These are phyloP conservation scores for Willowsia nigromaculata DNA, from an alignment of 2,888 invertebrate genomes.

Conservation along the genomic window DNA sequence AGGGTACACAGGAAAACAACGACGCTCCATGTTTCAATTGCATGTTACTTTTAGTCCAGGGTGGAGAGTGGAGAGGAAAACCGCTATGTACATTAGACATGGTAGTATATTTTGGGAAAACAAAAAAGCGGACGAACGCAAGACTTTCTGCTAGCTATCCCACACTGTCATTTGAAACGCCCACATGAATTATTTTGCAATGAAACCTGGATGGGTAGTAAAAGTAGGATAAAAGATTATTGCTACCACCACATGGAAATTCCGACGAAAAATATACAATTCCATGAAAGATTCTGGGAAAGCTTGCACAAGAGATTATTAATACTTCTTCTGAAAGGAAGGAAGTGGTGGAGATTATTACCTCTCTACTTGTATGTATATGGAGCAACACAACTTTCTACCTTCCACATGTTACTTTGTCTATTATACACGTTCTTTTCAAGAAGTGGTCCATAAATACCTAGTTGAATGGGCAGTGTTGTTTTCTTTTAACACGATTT, in stretches of 20 bases:
- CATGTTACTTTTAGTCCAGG: not conserved
- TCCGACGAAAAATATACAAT: too few relatives aligned
- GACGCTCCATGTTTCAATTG: not conserved
- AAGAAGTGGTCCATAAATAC: not conserved
- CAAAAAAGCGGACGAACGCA: not conserved
- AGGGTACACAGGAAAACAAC: not conserved
- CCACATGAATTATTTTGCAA: slow-evolving; percentile 29
- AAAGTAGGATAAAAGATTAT: slow-evolving; percentile 20
- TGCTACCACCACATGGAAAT: not conserved
- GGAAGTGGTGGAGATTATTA: slow-evolving; percentile 10
- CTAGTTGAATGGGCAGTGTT: not conserved
- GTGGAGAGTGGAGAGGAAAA: not conserved
- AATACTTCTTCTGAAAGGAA: slow-evolving; percentile 11
- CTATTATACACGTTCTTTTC: not conserved
- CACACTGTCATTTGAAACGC: slow-evolving; percentile 25
- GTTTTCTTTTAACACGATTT: slow-evolving; percentile 11
- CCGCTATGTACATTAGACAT: not conserved
- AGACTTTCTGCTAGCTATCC: not conserved
- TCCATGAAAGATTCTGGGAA: not conserved
- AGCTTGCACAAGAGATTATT: not conserved
- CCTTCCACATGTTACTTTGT: not conserved
- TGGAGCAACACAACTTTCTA: not conserved
- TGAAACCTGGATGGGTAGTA: not conserved
- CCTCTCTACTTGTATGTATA: not conserved
- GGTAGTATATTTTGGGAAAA: not conserved